phyloP scores from a whole-genome alignment of 2,113 vertebrate species.

The Datnioides undecimradiatus region DNA sequence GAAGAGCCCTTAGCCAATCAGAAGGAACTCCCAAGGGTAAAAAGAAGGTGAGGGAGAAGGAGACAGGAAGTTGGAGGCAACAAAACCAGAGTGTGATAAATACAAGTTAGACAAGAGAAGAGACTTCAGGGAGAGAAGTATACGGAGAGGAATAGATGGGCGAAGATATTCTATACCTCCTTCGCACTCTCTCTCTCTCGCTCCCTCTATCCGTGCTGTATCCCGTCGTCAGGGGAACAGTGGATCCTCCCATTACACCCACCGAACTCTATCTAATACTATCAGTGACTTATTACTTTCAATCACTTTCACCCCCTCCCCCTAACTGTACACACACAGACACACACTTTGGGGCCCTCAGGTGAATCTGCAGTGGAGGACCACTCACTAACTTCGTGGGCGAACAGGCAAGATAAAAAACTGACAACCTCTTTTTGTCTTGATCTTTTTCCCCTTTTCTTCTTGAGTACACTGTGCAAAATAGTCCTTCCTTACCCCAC shows the following conservation, averaged over 20 bases:
- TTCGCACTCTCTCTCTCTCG: neutral
- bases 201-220: neutral
- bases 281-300: constrained; percentile 40
- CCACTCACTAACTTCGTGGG: constrained; percentile 14
- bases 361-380: constrained; percentile 50
- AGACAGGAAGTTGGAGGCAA: neutral
- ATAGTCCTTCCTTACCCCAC: constrained; percentile 12
- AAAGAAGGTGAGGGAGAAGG: neutral
- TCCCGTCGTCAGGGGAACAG: neutral
- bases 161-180: neutral
- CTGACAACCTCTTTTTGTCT: constrained; percentile 21
- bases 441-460: constrained; percentile 5
- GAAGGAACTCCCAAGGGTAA: neutral
- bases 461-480: constrained; percentile 68
- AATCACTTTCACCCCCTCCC: constrained; percentile 9
- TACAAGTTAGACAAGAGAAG: neutral
- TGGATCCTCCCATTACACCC: constrained; percentile 30
- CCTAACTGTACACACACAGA: constrained; percentile 12
- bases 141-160: constrained; percentile 4
- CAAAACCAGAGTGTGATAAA: no score
- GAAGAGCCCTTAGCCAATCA: constrained; percentile 11
- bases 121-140: neutral
- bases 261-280: constrained; percentile 37
- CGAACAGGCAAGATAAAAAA: constrained; percentile 15
- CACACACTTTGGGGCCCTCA: constrained; percentile 33